Evolutionary conservation across 2,113 vertebrate genomes (phyloP), one percentile per base, ranked within the genome.

Genomic region (Salvelinus namaycush): DNA sequence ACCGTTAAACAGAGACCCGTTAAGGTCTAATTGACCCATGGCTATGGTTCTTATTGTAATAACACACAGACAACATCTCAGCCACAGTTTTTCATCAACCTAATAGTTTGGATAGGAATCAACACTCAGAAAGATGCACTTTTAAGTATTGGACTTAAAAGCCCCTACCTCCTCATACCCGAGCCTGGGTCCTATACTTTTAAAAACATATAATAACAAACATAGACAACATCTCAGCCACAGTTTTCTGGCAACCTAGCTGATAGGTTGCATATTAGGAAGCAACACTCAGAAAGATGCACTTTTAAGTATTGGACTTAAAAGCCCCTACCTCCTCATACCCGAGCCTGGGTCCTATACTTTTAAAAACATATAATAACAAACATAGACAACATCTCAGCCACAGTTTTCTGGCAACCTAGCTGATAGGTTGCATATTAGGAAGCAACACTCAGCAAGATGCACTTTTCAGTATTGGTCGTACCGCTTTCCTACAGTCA

Each of bases 61-160:
- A 59, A 70, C 78, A 16, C 13, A 16, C 22, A 75, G 59, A 62
- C 69, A 72, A 39, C 39, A 67, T 81, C 81, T 84, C 29, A 79
- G 77, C 80, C 76, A 82, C 75, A 75, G 48, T 22, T 69, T 69
- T 87, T 57, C 60, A 70, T 74, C 70, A 79, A 79, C 76, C 72
- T 39, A 80, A 79, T 76, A 77, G 65, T 75, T 70, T 39, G 77
- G 70, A 81, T 29, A 57, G 67, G 34, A 39, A 44, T 8, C 39
- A 11, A 48, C n/a, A 29, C 64, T 27, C 57, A 20, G 64, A 0
- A 67, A 27, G 27, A 5, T 67, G 27, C 24, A 3, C 39, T 12
- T 44, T 44, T 44, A 44, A 11, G 39, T 44, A 44, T 44, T 44
- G 39, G 39, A 9, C 39, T 44, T 44, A 44, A 44, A 44, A 44